Evolutionary conservation across 2,113 vertebrate genomes (phyloP), one percentile per base, ranked within the genome.

Genomic region (Anoplopoma fimbria): DNA sequence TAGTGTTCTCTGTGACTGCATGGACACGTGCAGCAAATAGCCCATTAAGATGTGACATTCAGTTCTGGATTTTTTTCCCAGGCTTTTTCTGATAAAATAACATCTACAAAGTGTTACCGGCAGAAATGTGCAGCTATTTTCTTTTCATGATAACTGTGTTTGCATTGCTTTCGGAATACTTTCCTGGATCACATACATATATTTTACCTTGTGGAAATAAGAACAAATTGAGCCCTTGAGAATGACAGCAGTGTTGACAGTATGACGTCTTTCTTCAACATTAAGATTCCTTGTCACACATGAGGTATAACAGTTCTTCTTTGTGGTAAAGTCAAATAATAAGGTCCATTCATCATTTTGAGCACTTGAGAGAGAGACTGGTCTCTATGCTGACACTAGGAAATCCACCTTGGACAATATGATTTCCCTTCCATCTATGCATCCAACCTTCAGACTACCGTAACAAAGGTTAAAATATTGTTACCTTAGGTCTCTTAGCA

Each of bases 81-180:
- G 27, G 55, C 38, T 29, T 79, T 55, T 42, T 81, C 79, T 76
- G 86, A 86, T 71, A 75, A 21, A n/a, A 38, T 60, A 42, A 75
- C 55, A 83, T 73, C 58, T 74, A 62, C 60, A 40, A 19, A 55
- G 34, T 33, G 42, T 72, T 82, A 65, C 71, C 76, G 36, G 42
- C 68, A 69, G 61, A 87, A 70, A 85, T 69, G 34, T 88, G 71
- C 23, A 72, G 47, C 67, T 67, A 27, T 51, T 76, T 79, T 77
- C 49, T 64, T 75, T 73, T 77, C 27, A 33, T n/a, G 49, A 69
- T 42, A 61, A 45, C 53, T 68, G 63, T 31, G 10, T 68, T 79
- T 71, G 17, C 68, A 88, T 75, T 60, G 77, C 25, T 87, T 84
- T 68, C 69, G 67, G 77, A 67, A 85, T 45, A 86, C 87, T 88